phyloP scores from a whole-genome alignment of 92 coral and sea anemone species.

The Palythoa grandis region DNA sequence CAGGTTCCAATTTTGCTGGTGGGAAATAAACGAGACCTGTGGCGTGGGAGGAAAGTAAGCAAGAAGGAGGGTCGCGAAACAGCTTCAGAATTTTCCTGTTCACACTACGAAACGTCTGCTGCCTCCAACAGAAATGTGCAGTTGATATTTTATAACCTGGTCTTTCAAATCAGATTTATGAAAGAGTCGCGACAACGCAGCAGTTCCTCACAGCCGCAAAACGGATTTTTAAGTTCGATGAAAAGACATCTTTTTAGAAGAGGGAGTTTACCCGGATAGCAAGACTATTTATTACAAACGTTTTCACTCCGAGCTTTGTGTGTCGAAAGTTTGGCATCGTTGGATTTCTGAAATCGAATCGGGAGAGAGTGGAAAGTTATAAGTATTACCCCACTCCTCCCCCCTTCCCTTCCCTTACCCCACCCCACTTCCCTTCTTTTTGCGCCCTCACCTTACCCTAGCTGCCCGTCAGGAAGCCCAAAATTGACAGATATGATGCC shows the following conservation, averaged over 20 bases:
- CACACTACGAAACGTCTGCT: slow-evolving; percentile 94
- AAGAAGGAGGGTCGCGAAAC: slow-evolving; percentile 89
- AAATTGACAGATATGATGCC: too few relatives aligned
- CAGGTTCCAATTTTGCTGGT: slow-evolving; percentile 93
- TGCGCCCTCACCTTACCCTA: too few relatives aligned
- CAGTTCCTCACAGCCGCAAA: slow-evolving; percentile 54
- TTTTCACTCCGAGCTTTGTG: background rate
- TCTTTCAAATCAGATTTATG: slow-evolving; percentile 84
- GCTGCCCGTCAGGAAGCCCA: too few relatives aligned
- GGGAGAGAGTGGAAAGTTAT: too few relatives aligned
- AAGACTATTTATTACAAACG: background rate
- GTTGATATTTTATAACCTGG: slow-evolving; percentile 85
- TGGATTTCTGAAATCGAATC: background rate
- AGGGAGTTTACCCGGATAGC: slow-evolving; percentile 66
- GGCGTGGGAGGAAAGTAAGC: slow-evolving; percentile 86
- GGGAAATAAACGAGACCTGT: slow-evolving; percentile 92
- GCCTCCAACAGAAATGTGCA: slow-evolving; percentile 91
- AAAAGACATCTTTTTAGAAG: slow-evolving; percentile 71
- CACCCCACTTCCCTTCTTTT: too few relatives aligned
- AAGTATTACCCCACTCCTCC: too few relatives aligned
- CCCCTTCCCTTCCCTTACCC: too few relatives aligned
- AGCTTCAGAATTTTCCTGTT: slow-evolving; percentile 86
- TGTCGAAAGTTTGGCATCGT: background rate
- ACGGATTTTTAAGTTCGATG: slow-evolving; percentile 90
- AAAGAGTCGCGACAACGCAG: slow-evolving; percentile 75